Evolutionary conservation across 1,140 invertebrate genomes (phyloP).

Genomic region (Cephus cinctus): DNA sequence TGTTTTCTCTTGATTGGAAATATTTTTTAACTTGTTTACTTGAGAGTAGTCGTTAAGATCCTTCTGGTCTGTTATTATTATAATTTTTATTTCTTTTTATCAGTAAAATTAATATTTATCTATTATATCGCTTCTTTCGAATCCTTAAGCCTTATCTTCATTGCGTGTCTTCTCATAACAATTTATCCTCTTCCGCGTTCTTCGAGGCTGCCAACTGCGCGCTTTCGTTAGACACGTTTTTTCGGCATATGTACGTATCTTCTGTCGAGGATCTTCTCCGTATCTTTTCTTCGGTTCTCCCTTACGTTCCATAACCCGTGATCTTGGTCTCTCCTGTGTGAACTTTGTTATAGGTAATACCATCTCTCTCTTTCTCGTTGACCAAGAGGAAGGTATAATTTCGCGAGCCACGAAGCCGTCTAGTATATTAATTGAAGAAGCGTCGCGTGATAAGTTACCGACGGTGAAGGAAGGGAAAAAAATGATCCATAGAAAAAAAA

Average conservation of each 20-base stretch:
- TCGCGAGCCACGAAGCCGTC: slow-evolving; percentile 21
- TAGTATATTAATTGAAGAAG: slow-evolving; percentile 30
- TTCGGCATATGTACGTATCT: slow-evolving; percentile 3
- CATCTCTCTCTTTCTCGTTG: background rate
- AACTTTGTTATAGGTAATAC: slow-evolving; percentile 3
- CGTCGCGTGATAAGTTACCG: slow-evolving; percentile 24
- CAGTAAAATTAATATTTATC: too few species aligned
- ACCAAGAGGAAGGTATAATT: slow-evolving; percentile 21
- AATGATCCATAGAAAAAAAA: too few species aligned
- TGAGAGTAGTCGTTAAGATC: background rate
- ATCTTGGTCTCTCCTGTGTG: slow-evolving; percentile 6
- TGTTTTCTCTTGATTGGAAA: too few species aligned
- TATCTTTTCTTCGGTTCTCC: too few species aligned
- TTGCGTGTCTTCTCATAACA: slow-evolving; percentile 3
- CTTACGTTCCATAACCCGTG: background rate
- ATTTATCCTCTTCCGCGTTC: slow-evolving; percentile 27
- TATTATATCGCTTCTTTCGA: too few species aligned
- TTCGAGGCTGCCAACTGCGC: slow-evolving; percentile 13
- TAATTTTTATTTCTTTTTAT: too few species aligned
- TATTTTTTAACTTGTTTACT: slow-evolving; percentile 7
- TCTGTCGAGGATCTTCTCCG: background rate
- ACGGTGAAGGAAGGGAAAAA: too few species aligned
- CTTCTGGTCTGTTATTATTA: too few species aligned
- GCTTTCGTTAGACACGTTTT: background rate
- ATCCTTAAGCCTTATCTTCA: slow-evolving; percentile 6